These are phyloP conservation scores for Calameuta pallipes DNA, from an alignment of 2,888 invertebrate species.

Conservation along the genomic window DNA sequence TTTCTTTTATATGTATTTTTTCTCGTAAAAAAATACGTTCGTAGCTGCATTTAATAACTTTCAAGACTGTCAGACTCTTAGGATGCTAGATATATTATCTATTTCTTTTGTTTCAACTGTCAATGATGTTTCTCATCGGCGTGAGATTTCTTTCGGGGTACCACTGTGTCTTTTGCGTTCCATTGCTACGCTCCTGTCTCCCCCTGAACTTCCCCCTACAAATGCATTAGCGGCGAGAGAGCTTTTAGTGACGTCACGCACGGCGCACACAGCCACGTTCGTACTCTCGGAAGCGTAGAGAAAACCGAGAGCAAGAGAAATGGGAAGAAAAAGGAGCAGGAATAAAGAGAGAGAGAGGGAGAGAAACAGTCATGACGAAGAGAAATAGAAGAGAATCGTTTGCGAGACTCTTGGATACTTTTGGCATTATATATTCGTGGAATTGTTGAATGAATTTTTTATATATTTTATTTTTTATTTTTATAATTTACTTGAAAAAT, in stretches of 20 bases:
- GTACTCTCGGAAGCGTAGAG: slow-evolving; percentile 2
- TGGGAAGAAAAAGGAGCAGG: slow-evolving; percentile 23
- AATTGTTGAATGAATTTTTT: neutral
- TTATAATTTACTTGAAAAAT: neutral
- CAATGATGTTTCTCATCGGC: neutral
- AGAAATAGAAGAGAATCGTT: slow-evolving; percentile 2
- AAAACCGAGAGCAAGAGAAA: slow-evolving; percentile 12
- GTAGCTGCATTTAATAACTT: neutral
- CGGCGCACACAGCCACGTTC: slow-evolving; percentile 33
- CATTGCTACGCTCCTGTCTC: slow-evolving; percentile 45
- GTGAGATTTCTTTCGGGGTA: neutral
- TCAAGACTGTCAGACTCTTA: neutral
- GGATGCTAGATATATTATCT: neutral
- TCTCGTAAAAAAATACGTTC: neutral
- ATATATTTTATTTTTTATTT: neutral
- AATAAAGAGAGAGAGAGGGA: slow-evolving; percentile 7
- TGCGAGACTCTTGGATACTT: neutral
- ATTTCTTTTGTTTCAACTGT: neutral
- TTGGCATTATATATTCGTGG: neutral
- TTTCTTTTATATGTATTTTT: neutral
- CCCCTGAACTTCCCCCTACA: slow-evolving; percentile 38
- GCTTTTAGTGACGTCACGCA: slow-evolving; percentile 59
- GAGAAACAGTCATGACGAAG: neutral
- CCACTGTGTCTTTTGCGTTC: neutral
- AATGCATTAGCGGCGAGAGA: slow-evolving; percentile 63